Evolutionary conservation across 1,140 invertebrate species (phyloP).

Genomic region (Amyelois transitella): DNA sequence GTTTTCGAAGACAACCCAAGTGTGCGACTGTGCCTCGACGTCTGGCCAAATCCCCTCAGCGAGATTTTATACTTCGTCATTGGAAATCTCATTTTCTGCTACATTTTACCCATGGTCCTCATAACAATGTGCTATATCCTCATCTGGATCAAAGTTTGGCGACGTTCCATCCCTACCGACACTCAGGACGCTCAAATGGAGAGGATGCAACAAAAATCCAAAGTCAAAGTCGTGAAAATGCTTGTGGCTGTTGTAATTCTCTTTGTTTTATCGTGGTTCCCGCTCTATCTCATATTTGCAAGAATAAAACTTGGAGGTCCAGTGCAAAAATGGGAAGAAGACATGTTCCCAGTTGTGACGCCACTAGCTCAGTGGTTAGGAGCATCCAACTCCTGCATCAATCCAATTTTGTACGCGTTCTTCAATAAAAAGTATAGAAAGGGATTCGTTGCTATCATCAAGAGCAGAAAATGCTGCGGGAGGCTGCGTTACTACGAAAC

Average conservation of each 20-base stretch:
- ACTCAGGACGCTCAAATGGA: constrained; percentile 94
- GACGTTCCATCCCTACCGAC: constrained; percentile 89
- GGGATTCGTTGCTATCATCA: constrained; percentile 92
- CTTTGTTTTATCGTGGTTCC: constrained; percentile 96
- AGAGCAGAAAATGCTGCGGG: constrained; percentile 88
- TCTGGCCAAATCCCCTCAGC: constrained; percentile 87
- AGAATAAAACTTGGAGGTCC: constrained; percentile 87
- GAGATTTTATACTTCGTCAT: constrained; percentile 91
- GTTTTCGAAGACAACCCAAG: constrained; percentile 83
- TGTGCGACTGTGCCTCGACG: constrained; percentile 85
- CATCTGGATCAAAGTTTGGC: constrained; percentile 95
- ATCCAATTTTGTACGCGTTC: constrained; percentile 97
- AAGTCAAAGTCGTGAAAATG: constrained; percentile 97
- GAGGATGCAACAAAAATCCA: constrained; percentile 92
- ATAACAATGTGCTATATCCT: constrained; percentile 94
- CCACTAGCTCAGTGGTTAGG: constrained; percentile 98
- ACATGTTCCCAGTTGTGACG: constrained; percentile 85
- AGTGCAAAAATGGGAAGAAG: constrained; percentile 82
- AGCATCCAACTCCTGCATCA: constrained; percentile 96
- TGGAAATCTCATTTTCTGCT: constrained; percentile 92
- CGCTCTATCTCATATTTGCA: constrained; percentile 92
- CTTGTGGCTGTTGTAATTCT: constrained; percentile 94
- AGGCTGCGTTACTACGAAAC: constrained; percentile 88
- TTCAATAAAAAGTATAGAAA: constrained; percentile 97
- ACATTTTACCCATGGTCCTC: constrained; percentile 92